Conservation (phyloP, 1,140 invertebrate genomes). For the Conopomorpha cramerella region DNA sequence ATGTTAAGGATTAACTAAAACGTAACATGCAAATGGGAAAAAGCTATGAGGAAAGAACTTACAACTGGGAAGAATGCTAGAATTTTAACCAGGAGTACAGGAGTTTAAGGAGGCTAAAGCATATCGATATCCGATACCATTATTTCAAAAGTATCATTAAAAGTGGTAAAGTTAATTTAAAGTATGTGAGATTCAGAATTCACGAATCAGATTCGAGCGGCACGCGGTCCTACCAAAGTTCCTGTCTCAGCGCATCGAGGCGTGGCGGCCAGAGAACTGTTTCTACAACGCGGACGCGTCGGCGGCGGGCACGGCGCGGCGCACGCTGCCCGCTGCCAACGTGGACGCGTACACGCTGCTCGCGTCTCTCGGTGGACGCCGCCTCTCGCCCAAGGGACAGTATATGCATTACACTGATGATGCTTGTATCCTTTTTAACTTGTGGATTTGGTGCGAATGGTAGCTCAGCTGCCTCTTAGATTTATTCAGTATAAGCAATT, state of each 20-base stretch:
- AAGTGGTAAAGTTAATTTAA: too few relatives aligned
- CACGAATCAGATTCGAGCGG: conserved; percentile 79
- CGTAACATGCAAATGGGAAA: too few relatives aligned
- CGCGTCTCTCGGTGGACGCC: conserved; percentile 86
- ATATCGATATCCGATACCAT: too few relatives aligned
- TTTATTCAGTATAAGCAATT: too few relatives aligned
- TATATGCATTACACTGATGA: conserved; percentile 87
- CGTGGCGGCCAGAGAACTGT: conserved; percentile 79
- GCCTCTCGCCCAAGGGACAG: conserved; percentile 65
- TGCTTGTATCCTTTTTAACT: conserved; percentile 81
- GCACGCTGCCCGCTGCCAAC: conserved; percentile 68
- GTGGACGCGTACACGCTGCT: conserved; percentile 85
- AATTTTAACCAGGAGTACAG: too few relatives aligned
- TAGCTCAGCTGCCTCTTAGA: too few relatives aligned
- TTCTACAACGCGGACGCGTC: conserved; percentile 85
- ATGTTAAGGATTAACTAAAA: too few relatives aligned
- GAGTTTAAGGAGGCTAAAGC: too few relatives aligned
- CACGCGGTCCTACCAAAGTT: conserved; percentile 90
- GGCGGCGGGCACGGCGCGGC: conserved; percentile 82
- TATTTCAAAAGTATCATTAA: too few relatives aligned
- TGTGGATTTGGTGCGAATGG: not conserved
- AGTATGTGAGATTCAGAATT: too few relatives aligned
- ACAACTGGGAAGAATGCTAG: too few relatives aligned
- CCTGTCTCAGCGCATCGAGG: conserved; percentile 79
- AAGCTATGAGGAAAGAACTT: too few relatives aligned